A percentile compares a stretch with the other conserved stretches of the same genome.
Conservation (phyloP, 2,888 invertebrate species). For the Drosophila subquinaria region DNA sequence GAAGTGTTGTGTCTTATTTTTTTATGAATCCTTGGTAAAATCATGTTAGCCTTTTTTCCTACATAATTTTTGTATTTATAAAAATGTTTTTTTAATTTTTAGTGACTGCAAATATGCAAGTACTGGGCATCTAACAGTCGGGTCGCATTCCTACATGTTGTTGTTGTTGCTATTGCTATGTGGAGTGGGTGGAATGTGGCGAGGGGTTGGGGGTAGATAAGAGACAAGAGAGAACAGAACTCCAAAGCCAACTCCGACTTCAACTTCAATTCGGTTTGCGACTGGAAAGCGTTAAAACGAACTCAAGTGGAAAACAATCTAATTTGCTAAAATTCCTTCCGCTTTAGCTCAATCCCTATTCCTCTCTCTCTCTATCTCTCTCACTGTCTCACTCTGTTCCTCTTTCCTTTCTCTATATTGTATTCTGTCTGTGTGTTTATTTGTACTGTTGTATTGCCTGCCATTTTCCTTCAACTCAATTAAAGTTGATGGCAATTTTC, state of each 20-base stretch:
- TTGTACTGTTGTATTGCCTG: conserved; percentile 38
- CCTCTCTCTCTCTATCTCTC: background rate
- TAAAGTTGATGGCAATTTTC: conserved; percentile 77
- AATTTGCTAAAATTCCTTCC: conserved; percentile 83
- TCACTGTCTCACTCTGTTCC: background rate
- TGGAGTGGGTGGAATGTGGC: conserved; percentile 17
- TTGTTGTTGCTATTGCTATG: conserved; percentile 24
- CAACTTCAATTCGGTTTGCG: conserved; percentile 25
- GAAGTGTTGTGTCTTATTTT: too few relatives aligned
- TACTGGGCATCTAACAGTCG: background rate
- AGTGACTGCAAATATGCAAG: too few relatives aligned
- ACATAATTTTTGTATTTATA: too few relatives aligned
- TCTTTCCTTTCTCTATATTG: background rate
- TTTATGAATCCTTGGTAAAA: too few relatives aligned
- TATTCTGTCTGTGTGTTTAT: conserved; percentile 9
- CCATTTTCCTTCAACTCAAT: conserved; percentile 74
- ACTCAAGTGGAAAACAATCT: conserved; percentile 85
- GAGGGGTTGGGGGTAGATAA: background rate
- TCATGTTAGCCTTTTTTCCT: too few relatives aligned
- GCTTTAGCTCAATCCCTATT: conserved; percentile 38
- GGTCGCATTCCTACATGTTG: background rate
- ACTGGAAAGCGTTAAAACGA: conserved; percentile 79
- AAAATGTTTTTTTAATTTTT: too few relatives aligned
- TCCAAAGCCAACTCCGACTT: conserved; percentile 19
- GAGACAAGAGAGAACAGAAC: conserved; percentile 34